Base-by-base conservation (phyloP, 2,113 vertebrate species). In the Rissa tridactyla region DNA sequence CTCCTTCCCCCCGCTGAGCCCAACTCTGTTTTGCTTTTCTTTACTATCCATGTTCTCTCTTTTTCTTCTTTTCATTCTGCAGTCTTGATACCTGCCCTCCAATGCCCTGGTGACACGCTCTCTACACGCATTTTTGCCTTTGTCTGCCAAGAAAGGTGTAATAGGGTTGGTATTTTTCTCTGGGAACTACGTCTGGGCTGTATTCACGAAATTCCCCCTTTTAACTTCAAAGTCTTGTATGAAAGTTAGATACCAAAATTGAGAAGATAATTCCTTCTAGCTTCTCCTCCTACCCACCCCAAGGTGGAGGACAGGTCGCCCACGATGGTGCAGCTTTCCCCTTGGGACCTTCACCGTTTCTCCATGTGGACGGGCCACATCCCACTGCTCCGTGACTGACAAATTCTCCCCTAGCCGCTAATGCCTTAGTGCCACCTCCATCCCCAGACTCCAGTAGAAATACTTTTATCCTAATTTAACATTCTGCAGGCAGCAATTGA, bases 1-100 rank as follows among this genome's bases (percentile, higher is more conserved):
- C 13, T 70, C 46, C 38, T 62, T 46, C 16, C 7, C 13, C 1
- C 1, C 18, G 4, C 42, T 0, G 0, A 40, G 3, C 10, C 6
- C 25, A 82, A 8, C 16, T 32, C 36, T 6, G 7, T 25, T 49
- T 79, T 27, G 25, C 25, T 58, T 57, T 72, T 27, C 61, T 75
- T 62, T 49, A 46, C 32, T 27, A 9, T 11, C 14, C 23, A 1
- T n/a, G 30, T 46, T 65, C 4, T 77, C 62, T 42, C 52, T n/a
- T 54, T 14, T 44, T 10, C 54, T 15, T 32, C 30, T 72, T 49
- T 42, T 70, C 51, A 66, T 75, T 54, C 30, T 71, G 30, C 61
- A 46, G 17, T 34, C 60, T 47, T 30, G 22, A 13, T 26, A 42
- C 1, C 3, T 11, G 52, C 42, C 22, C 68, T 78, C 46, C 42